Percentiles rank a stretch among this genome's conserved stretches.
These are phyloP conservation scores for Herpailurus yagouaroundi DNA, from an alignment of 2,113 vertebrate species.

Conservation along the genomic window DNA sequence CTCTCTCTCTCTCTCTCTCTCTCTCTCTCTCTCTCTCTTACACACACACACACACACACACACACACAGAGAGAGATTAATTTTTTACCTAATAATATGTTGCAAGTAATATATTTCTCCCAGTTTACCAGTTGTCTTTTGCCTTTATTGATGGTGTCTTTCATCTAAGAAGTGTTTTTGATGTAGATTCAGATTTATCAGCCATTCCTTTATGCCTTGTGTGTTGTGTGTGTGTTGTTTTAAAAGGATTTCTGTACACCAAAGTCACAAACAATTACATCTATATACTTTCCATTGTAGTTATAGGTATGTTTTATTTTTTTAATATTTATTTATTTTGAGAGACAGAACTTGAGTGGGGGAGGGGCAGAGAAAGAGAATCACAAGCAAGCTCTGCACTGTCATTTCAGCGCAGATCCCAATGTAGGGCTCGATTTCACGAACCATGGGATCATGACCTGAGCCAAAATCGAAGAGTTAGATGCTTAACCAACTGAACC, in stretches of 20 bases:
- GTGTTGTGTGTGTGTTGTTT: neutral
- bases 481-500: too few relatives aligned
- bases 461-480: too few relatives aligned
- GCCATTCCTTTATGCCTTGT: neutral
- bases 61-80: neutral
- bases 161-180: neutral
- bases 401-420: too few relatives aligned
- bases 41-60: too few relatives aligned
- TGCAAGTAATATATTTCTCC: neutral
- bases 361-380: too few relatives aligned
- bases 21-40: too few relatives aligned
- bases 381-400: too few relatives aligned
- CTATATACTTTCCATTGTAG: neutral
- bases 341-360: too few relatives aligned
- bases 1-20: too few relatives aligned
- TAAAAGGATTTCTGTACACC: neutral
- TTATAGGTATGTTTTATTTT: neutral
- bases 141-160: neutral
- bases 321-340: neutral
- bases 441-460: too few relatives aligned
- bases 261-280: neutral
- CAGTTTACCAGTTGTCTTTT: conserved; percentile 21
- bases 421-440: too few relatives aligned
- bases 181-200: conserved; percentile 26
- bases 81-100: neutral